Evolutionary conservation across 2,797 vertebrate species (phyloP).

Genomic region (Cyprinodon diabolis): DNA sequence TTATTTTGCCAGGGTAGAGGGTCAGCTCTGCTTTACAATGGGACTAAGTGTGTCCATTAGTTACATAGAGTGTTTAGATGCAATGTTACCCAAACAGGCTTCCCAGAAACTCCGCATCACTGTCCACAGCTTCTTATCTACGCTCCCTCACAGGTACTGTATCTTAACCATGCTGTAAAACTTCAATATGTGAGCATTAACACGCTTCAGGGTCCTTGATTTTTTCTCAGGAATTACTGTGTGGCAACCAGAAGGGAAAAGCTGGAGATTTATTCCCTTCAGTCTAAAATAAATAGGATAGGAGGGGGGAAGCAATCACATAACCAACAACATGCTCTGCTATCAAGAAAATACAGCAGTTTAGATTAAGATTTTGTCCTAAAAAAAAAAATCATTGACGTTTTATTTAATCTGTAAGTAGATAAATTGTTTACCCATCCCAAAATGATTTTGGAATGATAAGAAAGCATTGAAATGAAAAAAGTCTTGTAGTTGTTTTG

Average conservation of each 20-base stretch:
- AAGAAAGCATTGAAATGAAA: constrained; percentile 57
- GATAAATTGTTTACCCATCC: constrained; percentile 72
- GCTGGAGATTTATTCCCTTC: constrained; percentile 81
- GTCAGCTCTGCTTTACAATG: background rate
- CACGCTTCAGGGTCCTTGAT: constrained; percentile 85
- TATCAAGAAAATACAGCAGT: constrained; percentile 84
- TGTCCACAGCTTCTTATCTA: constrained; percentile 79
- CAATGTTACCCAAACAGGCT: constrained; percentile 71
- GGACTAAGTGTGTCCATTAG: constrained; percentile 57
- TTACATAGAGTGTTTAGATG: constrained; percentile 69
- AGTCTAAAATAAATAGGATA: constrained; percentile 83
- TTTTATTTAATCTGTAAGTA: constrained; percentile 76
- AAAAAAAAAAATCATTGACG: constrained; percentile 74
- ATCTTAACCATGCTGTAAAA: constrained; percentile 82
- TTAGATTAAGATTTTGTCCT: constrained; percentile 81
- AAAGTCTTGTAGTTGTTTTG: constrained; percentile 49
- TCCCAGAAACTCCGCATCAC: constrained; percentile 75
- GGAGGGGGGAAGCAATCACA: constrained; percentile 79
- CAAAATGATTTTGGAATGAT: constrained; percentile 62
- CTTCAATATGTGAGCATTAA: constrained; percentile 84
- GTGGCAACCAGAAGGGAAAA: constrained; percentile 70
- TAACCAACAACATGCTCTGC: constrained; percentile 72
- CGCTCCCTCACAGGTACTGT: constrained; percentile 75
- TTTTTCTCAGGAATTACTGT: constrained; percentile 82
- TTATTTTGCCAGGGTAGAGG: background rate